Conservation (phyloP, 2,797 vertebrate species). For the Malurus leucopterus region DNA sequence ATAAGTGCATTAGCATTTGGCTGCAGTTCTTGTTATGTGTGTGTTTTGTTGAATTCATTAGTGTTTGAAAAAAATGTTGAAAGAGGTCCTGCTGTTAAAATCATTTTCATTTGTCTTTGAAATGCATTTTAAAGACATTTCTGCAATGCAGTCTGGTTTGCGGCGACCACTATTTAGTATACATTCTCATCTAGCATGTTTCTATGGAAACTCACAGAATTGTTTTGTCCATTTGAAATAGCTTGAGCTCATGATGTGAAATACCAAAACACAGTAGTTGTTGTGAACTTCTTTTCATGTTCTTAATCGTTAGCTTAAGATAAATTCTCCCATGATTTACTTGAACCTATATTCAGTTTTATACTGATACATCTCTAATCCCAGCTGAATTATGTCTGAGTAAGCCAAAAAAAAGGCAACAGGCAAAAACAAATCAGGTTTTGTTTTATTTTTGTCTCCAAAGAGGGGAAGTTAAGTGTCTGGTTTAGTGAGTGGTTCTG, state of each 20-base stretch:
- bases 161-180: background rate
- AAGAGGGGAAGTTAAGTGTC: background rate
- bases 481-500: background rate
- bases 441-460: background rate
- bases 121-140: background rate
- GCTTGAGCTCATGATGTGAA: background rate
- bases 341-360: background rate
- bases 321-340: background rate
- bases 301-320: background rate
- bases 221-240: constrained; percentile 3
- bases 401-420: background rate
- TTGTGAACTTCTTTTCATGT: background rate
- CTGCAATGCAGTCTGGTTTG: background rate
- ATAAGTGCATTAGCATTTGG: background rate
- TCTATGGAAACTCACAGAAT: constrained; percentile 23
- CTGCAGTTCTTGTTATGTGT: background rate
- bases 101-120: background rate
- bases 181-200: background rate
- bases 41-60: background rate
- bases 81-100: background rate
- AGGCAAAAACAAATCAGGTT: background rate
- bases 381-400: background rate
- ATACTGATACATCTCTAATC: background rate
- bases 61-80: background rate
- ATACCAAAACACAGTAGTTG: background rate